phyloP scores from a whole-genome alignment of 2,797 vertebrate genomes.

The Urocyon cinereoargenteus region DNA sequence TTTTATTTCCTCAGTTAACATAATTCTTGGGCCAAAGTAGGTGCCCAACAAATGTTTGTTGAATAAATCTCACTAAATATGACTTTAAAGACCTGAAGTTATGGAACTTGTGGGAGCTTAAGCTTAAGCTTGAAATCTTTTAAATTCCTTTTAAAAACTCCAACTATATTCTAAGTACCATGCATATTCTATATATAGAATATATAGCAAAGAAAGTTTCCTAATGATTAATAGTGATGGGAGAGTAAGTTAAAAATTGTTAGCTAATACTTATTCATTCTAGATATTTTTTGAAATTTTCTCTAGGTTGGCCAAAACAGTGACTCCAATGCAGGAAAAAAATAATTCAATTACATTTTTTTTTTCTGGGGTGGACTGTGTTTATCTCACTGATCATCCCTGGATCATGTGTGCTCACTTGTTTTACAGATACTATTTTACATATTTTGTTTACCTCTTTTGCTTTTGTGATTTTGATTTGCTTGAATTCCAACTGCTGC shows the following conservation, averaged over 20 bases:
- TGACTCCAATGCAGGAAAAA: neutral
- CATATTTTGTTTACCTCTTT: neutral
- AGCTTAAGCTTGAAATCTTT: neutral
- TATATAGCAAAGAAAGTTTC: neutral
- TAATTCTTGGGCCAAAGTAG: neutral
- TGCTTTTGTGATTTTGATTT: slow-evolving; percentile 9
- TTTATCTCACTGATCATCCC: neutral
- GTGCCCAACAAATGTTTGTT: neutral
- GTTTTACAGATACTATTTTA: neutral
- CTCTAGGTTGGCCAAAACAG: neutral
- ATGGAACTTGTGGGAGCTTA: neutral
- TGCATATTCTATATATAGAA: neutral
- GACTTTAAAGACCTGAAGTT: neutral
- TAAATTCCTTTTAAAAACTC: neutral
- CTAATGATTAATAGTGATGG: neutral
- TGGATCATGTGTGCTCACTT: neutral
- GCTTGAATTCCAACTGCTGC: neutral
- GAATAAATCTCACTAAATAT: neutral
- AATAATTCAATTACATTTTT: neutral
- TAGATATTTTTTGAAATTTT: neutral
- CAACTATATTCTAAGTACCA: neutral
- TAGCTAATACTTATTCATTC: neutral
- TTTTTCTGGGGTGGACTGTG: neutral
- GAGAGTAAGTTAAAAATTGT: neutral
- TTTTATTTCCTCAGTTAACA: neutral